phyloP scores from a whole-genome alignment of 2,113 vertebrate species.

The Aix galericulata region DNA sequence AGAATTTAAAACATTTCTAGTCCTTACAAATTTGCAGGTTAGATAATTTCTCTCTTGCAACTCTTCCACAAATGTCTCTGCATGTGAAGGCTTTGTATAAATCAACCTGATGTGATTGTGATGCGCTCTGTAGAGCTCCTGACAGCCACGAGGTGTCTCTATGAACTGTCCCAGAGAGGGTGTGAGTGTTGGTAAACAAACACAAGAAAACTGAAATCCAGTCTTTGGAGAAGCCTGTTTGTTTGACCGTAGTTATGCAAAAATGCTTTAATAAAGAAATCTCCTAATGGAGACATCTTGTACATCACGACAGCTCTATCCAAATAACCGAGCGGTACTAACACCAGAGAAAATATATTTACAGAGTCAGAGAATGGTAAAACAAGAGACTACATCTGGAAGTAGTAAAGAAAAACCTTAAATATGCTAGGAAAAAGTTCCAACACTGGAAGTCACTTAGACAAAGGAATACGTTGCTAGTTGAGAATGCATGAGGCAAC shows the following conservation, averaged over 20 bases:
- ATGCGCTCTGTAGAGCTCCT: background rate
- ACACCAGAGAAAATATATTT: constrained; percentile 46
- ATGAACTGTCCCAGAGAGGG: background rate
- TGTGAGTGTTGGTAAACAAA: background rate
- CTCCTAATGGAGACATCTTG: constrained; percentile 9
- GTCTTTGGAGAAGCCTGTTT: background rate
- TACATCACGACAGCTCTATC: constrained; percentile 2
- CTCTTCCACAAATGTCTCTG: background rate
- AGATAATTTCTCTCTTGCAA: background rate
- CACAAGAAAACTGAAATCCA: background rate
- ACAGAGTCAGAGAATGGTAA: constrained; percentile 25
- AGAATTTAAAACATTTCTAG: background rate
- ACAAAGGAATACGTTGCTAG: constrained; percentile 68
- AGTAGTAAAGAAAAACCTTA: constrained; percentile 67
- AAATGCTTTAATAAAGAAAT: background rate
- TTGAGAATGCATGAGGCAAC: constrained; percentile 68
- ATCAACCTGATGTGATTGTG: background rate
- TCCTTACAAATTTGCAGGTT: constrained; percentile 21
- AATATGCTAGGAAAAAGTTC: constrained; percentile 54
- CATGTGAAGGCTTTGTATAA: background rate
- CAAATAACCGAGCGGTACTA: background rate
- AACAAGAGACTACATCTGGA: constrained; percentile 67
- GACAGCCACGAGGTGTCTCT: constrained; percentile 53
- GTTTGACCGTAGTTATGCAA: background rate
- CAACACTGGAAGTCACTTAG: constrained; percentile 66